A percentile compares a stretch with the other conserved stretches of the same genome.
phyloP scores from a whole-genome alignment of 37 sponge, comb jelly and placozoan genomes.

The Aplysina aerophoba region DNA sequence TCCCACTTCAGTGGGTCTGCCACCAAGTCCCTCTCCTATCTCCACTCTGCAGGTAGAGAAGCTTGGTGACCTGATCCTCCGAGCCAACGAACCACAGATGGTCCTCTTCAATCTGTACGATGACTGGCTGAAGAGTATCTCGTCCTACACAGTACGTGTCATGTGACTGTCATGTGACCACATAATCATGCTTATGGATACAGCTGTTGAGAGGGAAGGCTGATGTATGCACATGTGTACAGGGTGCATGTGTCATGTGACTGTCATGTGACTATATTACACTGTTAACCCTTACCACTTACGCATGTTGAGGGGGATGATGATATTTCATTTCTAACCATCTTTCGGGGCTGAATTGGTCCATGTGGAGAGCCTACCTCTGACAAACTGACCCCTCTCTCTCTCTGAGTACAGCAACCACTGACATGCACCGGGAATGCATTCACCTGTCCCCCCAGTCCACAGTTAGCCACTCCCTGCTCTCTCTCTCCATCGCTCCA shows the following conservation, averaged over 20 bases:
- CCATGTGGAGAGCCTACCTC: constrained; percentile 32
- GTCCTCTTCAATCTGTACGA: constrained; percentile 99
- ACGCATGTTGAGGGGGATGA: constrained; percentile 21
- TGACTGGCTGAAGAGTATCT: constrained; percentile 99
- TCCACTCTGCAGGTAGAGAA: constrained; percentile 83
- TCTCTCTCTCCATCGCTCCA: constrained; percentile 7
- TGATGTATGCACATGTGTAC: neutral
- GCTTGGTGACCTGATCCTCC: constrained; percentile 96
- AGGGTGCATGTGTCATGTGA: neutral
- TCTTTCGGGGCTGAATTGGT: constrained; percentile 45
- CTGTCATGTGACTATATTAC: neutral
- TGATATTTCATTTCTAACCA: constrained; percentile 29
- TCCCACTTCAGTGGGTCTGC: too few relatives aligned
- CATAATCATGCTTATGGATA: neutral
- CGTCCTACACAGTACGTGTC: constrained; percentile 93
- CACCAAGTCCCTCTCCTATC: neutral
- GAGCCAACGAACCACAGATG: constrained; percentile 99
- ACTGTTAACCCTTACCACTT: neutral
- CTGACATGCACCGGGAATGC: too few relatives aligned
- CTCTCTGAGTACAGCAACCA: too few relatives aligned
- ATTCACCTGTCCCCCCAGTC: too few relatives aligned
- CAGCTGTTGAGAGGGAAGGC: neutral
- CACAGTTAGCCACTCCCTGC: neutral
- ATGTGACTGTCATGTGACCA: constrained; percentile 12
- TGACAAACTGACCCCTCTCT: constrained; percentile 50